phyloP scores from a whole-genome alignment of 2,797 vertebrate genomes.

The Gymnothorax javanicus region DNA sequence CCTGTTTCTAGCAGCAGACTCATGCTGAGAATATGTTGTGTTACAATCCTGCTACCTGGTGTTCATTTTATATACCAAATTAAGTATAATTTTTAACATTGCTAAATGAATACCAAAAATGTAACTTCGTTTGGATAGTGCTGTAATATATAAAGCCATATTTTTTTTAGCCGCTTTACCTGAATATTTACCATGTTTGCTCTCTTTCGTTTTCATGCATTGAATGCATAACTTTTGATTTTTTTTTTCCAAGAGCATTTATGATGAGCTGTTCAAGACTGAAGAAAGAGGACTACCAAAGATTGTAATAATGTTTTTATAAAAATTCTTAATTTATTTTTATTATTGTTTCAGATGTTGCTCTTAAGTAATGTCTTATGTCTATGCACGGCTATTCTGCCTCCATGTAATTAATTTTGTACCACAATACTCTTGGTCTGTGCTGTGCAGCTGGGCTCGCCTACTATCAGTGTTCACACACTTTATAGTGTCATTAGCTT shows the following conservation, averaged over 20 bases:
- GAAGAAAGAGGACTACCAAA: constrained; percentile 26
- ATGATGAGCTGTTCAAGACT: constrained; percentile 8
- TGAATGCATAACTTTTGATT: constrained; percentile 13
- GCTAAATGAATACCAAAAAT: constrained; percentile 11
- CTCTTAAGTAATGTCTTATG: constrained; percentile 27
- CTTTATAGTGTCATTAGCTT: constrained; percentile 35
- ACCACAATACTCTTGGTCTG: constrained; percentile 31
- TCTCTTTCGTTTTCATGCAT: constrained; percentile 11
- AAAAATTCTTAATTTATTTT: constrained; percentile 27
- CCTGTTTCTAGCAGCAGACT: constrained; percentile 31
- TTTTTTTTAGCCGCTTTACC: constrained; percentile 23
- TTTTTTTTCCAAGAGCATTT: not conserved
- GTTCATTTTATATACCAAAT: constrained; percentile 44
- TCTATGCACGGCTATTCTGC: constrained; percentile 36
- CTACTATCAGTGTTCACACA: constrained; percentile 3
- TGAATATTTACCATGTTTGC: constrained; percentile 19
- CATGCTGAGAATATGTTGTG: constrained; percentile 42
- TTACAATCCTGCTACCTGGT: not conserved
- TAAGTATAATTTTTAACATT: not conserved
- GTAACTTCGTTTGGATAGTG: not conserved
- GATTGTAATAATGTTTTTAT: constrained; percentile 34
- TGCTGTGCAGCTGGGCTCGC: not conserved
- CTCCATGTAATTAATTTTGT: constrained; percentile 31
- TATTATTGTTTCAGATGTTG: constrained; percentile 29
- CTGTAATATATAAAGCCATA: constrained; percentile 8